Conservation (phyloP, 2,113 vertebrate species). For the Orthonyx spaldingii region DNA sequence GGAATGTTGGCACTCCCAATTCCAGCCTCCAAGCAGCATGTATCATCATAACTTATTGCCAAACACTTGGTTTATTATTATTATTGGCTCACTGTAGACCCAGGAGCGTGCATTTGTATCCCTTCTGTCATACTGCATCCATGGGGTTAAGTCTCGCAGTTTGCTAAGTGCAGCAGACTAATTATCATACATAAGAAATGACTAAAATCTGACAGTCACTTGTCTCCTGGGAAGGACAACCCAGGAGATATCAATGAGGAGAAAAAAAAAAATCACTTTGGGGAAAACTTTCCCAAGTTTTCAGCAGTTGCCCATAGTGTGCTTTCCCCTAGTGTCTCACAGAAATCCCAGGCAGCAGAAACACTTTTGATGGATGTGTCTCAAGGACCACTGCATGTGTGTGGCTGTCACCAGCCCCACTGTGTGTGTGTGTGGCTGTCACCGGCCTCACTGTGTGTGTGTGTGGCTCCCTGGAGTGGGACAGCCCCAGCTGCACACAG, state of each 20-base stretch:
- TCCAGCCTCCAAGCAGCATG: background rate
- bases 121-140: background rate
- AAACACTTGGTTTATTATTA: background rate
- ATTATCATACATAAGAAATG: background rate
- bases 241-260: background rate
- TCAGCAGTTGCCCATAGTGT: background rate
- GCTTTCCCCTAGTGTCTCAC: accelerated
- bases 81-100: background rate
- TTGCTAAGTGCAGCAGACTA: background rate
- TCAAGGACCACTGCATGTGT: accelerated
- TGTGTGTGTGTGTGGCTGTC: background rate
- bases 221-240: background rate
- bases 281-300: background rate
- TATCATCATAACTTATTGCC: background rate
- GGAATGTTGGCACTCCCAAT: background rate
- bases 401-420: background rate
- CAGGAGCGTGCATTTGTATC: background rate
- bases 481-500: background rate
- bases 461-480: background rate
- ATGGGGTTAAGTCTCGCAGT: background rate
- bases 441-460: background rate
- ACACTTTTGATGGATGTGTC: background rate
- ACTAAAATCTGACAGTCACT: background rate
- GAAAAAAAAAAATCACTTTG: background rate
- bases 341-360: background rate